phyloP scores from a whole-genome alignment of 2,113 vertebrate species.

The Galbula dea region DNA sequence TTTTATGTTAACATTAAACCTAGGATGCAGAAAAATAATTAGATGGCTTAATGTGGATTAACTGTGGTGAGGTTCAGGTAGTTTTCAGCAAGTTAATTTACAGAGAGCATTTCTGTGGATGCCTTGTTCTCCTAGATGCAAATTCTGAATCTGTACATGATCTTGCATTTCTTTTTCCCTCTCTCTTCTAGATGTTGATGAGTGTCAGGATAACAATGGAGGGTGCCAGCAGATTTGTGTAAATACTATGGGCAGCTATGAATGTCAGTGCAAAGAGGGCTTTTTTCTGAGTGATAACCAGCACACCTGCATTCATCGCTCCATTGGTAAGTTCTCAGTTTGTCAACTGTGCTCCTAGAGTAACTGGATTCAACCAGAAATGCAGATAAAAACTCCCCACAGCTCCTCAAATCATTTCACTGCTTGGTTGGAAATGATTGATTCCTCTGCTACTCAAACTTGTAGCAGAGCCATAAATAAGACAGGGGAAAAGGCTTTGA shows the following conservation, averaged over 20 bases:
- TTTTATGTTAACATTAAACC: neutral
- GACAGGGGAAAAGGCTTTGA: neutral
- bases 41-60: conserved; percentile 8
- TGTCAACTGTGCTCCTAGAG: neutral
- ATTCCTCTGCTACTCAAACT: neutral
- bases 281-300: conserved; percentile 99
- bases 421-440: neutral
- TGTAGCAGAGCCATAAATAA: neutral
- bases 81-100: neutral
- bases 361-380: neutral
- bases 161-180: neutral
- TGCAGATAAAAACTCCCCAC: neutral
- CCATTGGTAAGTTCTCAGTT: conserved; percentile 81
- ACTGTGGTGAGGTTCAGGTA: neutral
- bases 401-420: neutral
- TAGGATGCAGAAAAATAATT: neutral
- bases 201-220: conserved; percentile 94
- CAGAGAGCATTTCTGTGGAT: neutral
- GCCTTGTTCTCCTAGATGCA: neutral
- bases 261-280: conserved; percentile 89
- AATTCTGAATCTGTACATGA: neutral
- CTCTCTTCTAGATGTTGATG: conserved; percentile 85
- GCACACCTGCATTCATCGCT: conserved; percentile 98
- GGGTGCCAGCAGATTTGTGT: conserved; percentile 97
- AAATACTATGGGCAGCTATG: conserved; percentile 97